These are phyloP conservation scores for Tetramorium simillimum DNA, from an alignment of 1,140 invertebrate species.

Conservation along the genomic window DNA sequence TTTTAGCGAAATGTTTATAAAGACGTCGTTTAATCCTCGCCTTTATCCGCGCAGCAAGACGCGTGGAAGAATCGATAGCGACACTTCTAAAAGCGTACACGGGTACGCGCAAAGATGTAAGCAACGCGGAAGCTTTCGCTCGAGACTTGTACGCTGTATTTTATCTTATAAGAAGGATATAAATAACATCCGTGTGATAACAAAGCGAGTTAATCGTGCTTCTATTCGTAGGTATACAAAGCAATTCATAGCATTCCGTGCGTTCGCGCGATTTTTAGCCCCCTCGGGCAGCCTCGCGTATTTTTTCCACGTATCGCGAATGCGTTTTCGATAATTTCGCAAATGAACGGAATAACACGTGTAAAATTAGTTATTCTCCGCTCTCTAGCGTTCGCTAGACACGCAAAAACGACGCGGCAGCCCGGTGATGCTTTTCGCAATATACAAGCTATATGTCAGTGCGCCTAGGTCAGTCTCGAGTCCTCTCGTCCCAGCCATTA, in stretches of 20 bases:
- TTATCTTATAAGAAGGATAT: conserved; percentile 15
- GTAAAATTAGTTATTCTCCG: conserved; percentile 18
- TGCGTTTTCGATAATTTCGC: conserved; percentile 16
- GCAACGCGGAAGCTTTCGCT: conserved; percentile 5
- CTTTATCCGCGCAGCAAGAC: conserved; percentile 17
- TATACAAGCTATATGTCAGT: neutral
- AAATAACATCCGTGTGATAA: conserved; percentile 24
- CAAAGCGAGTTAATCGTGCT: neutral
- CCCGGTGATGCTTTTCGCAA: neutral
- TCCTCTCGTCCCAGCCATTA: conserved; percentile 24
- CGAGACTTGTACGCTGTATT: neutral
- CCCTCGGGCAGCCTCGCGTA: too few species aligned
- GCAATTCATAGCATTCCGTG: neutral
- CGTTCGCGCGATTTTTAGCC: neutral
- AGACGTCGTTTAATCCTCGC: conserved; percentile 4
- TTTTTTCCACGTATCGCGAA: neutral
- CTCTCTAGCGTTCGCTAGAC: neutral
- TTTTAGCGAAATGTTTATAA: conserved; percentile 26
- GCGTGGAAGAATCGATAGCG: conserved; percentile 23
- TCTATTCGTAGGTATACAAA: neutral
- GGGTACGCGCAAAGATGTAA: neutral
- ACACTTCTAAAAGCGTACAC: neutral
- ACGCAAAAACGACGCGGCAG: neutral
- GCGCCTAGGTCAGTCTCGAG: neutral
- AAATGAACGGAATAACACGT: neutral